These are phyloP conservation scores for Zaprionus kolodkinae DNA, from an alignment of 1,140 invertebrate species.

Conservation along the genomic window DNA sequence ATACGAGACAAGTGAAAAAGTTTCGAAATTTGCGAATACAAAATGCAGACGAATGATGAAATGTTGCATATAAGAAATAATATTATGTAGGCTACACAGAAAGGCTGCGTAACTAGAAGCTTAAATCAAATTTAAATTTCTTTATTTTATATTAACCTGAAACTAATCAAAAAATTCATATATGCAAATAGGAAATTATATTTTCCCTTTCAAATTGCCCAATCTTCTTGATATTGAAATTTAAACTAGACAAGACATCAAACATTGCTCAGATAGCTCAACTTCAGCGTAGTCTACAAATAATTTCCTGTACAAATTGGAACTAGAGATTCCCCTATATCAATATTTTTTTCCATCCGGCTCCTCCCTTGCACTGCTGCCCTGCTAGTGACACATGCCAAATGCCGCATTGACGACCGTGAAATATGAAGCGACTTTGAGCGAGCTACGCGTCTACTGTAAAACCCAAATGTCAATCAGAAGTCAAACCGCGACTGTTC, in stretches of 20 bases:
- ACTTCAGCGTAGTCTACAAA: not conserved
- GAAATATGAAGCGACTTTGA: constrained; percentile 66
- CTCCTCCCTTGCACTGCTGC: not conserved
- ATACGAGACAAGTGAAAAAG: constrained; percentile 11
- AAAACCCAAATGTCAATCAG: constrained; percentile 73
- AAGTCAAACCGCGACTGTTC: constrained; percentile 70
- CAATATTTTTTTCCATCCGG: not conserved
- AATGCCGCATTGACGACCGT: constrained; percentile 30
- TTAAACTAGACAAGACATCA: constrained; percentile 7
- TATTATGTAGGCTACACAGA: not conserved
- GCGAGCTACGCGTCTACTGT: constrained; percentile 42
- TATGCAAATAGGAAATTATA: constrained; percentile 8
- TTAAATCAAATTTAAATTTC: not conserved
- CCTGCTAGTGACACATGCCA: constrained; percentile 65
- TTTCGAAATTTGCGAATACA: not conserved
- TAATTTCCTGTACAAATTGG: constrained; percentile 5
- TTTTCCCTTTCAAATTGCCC: not conserved
- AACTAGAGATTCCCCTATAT: constrained; percentile 9
- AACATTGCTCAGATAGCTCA: not conserved
- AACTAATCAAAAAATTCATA: not conserved
- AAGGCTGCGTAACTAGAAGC: no score
- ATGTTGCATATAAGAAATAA: not conserved
- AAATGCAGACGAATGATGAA: not conserved
- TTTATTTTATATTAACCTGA: no score
- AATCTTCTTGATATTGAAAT: not conserved